These are phyloP conservation scores for Thymelicus lineola DNA, from an alignment of 2,888 invertebrate genomes.

Conservation along the genomic window DNA sequence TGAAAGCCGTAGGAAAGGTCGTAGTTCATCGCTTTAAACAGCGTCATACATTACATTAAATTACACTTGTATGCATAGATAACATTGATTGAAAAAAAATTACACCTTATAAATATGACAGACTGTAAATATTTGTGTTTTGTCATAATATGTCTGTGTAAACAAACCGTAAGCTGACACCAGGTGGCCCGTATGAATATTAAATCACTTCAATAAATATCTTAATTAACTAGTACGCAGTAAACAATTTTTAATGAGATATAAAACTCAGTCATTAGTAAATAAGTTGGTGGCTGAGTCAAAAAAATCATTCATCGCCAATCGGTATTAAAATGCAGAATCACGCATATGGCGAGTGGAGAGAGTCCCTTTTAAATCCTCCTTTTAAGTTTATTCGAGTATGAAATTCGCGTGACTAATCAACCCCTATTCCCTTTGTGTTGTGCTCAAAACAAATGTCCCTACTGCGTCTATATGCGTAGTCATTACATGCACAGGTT, in stretches of 20 bases:
- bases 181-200: too few relatives aligned
- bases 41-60: background rate
- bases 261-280: constrained; percentile 13
- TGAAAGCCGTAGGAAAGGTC: too few relatives aligned
- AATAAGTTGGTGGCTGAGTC: background rate
- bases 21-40: background rate
- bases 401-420: constrained; percentile 23
- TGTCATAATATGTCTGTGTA: too few relatives aligned
- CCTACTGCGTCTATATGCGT: background rate
- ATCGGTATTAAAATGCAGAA: constrained; percentile 20
- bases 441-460: constrained; percentile 9
- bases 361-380: background rate
- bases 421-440: constrained; percentile 9
- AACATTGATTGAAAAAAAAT: too few relatives aligned
- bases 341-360: constrained; percentile 31
- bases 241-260: constrained; percentile 9
- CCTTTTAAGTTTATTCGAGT: constrained; percentile 14
- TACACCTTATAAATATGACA: too few relatives aligned
- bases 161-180: too few relatives aligned
- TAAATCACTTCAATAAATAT: background rate
- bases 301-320: constrained; percentile 13
- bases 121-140: too few relatives aligned
- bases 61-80: background rate
- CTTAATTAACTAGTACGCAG: background rate
- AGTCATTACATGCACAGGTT: background rate